phyloP scores from a whole-genome alignment of 2,797 vertebrate genomes.

The Tragopan temminckii region DNA sequence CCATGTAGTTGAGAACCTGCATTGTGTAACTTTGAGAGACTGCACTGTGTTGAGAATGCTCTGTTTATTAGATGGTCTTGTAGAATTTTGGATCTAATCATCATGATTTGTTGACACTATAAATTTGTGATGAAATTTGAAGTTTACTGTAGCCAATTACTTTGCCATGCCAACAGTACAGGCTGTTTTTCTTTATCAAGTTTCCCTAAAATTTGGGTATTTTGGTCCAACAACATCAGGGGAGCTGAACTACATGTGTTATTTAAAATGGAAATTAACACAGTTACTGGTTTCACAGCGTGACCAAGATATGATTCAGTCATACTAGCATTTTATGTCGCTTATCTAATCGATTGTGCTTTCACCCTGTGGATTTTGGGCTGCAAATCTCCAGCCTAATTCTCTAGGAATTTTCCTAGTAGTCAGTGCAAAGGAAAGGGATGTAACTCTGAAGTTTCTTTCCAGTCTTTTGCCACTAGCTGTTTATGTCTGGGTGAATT shows the following conservation, averaged over 20 bases:
- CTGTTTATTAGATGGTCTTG: conserved; percentile 42
- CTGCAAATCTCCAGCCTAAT: conserved; percentile 9
- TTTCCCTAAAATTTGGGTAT: neutral
- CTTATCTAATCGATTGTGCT: neutral
- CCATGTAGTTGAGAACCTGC: conserved; percentile 44
- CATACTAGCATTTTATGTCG: conserved; percentile 33
- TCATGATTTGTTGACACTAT: conserved; percentile 54
- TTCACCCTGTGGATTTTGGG: neutral
- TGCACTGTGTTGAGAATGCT: conserved; percentile 38
- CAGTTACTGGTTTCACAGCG: neutral
- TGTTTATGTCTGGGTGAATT: neutral
- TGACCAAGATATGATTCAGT: conserved; percentile 17
- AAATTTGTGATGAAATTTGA: conserved; percentile 44
- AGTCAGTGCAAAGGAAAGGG: neutral
- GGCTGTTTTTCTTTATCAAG: neutral
- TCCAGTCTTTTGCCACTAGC: neutral
- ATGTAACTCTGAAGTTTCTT: conserved; percentile 6
- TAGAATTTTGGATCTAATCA: conserved; percentile 47
- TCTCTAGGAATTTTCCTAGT: conserved; percentile 13
- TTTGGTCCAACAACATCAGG: neutral
- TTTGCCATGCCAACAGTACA: conserved; percentile 37
- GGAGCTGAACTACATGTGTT: neutral
- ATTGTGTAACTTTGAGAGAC: conserved; percentile 53
- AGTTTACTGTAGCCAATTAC: neutral
- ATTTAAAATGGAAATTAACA: conserved; percentile 9